Percentiles rank a stretch among this genome's conserved stretches.
Conservation (phyloP, 2,113 vertebrate genomes). For the Amblyopsis rosae region DNA sequence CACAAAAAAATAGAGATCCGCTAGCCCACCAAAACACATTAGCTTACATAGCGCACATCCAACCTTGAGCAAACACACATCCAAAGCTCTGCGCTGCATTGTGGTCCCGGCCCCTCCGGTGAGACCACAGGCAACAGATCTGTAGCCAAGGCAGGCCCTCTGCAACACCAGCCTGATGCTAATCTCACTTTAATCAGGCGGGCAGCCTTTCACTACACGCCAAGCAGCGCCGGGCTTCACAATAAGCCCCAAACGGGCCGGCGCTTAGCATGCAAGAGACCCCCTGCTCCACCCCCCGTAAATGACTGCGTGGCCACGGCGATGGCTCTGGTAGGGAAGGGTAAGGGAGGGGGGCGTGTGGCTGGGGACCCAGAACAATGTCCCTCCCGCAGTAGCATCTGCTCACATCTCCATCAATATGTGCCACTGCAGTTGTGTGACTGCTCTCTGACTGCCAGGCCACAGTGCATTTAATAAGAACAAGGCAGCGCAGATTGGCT, state of each 20-base stretch:
- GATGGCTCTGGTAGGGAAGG: too few species aligned
- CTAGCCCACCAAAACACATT: too few species aligned
- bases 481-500: constrained; percentile 65
- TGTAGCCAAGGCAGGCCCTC: too few species aligned
- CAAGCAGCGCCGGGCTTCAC: constrained; percentile 8
- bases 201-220: constrained; percentile 22
- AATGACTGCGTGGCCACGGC: too few species aligned
- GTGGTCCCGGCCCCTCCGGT: too few species aligned
- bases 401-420: constrained; percentile 65
- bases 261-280: constrained; percentile 2
- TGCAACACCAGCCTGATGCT: constrained; percentile 8
- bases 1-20: too few species aligned
- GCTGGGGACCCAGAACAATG: constrained; percentile 24
- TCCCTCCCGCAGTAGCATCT: constrained; percentile 51
- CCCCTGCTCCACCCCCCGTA: too few species aligned
- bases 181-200: constrained; percentile 22
- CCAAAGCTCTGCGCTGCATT: too few species aligned
- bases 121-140: too few species aligned
- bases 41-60: too few species aligned
- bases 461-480: constrained; percentile 64
- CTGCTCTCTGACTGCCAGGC: constrained; percentile 63
- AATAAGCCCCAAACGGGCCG: neutral
- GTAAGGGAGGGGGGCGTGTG: too few species aligned
- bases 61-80: too few species aligned
- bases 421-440: constrained; percentile 69